Evolutionary conservation across 1,140 invertebrate species (phyloP).

Genomic region (Drosophila baimaii): DNA sequence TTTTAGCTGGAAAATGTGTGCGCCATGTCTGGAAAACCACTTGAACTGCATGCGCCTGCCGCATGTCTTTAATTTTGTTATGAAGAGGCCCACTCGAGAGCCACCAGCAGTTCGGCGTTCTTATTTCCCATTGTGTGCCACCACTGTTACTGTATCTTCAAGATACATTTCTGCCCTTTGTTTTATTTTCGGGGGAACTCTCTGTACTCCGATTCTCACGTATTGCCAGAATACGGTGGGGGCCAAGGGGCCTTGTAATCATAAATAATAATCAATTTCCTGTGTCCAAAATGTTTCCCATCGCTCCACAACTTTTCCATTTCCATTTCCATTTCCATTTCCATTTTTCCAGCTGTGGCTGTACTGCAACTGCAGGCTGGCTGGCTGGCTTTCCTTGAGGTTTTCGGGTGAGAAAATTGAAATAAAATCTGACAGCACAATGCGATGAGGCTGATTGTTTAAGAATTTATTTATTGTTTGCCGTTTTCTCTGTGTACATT

Average conservation of each 20-base stretch:
- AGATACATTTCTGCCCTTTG: slow-evolving; percentile 38
- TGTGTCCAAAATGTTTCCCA: slow-evolving; percentile 76
- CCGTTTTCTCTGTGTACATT: slow-evolving; percentile 20
- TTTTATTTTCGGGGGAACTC: slow-evolving; percentile 38
- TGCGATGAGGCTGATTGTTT: slow-evolving; percentile 50
- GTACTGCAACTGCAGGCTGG: slow-evolving; percentile 66
- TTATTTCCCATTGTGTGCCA: slow-evolving; percentile 28
- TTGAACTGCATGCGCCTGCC: slow-evolving; percentile 37
- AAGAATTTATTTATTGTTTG: slow-evolving; percentile 63
- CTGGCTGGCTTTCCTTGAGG: slow-evolving; percentile 57
- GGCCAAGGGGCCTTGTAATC: slow-evolving; percentile 56
- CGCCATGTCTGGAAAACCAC: slow-evolving; percentile 13
- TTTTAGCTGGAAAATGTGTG: slow-evolving; percentile 44
- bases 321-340: slow-evolving; percentile 41
- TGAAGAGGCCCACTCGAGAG: slow-evolving; percentile 63
- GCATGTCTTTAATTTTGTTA: slow-evolving; percentile 76
- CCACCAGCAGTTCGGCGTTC: slow-evolving; percentile 42
- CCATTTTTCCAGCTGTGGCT: slow-evolving; percentile 43
- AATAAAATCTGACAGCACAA: slow-evolving; percentile 73
- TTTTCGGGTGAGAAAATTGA: slow-evolving; percentile 65
- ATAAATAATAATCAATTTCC: slow-evolving; percentile 83
- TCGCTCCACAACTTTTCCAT: slow-evolving; percentile 65
- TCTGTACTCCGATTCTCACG: slow-evolving; percentile 63
- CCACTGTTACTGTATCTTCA: slow-evolving; percentile 45
- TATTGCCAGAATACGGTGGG: slow-evolving; percentile 31